phyloP scores from a whole-genome alignment of 2,113 vertebrate genomes.

The Chloebia gouldiae region DNA sequence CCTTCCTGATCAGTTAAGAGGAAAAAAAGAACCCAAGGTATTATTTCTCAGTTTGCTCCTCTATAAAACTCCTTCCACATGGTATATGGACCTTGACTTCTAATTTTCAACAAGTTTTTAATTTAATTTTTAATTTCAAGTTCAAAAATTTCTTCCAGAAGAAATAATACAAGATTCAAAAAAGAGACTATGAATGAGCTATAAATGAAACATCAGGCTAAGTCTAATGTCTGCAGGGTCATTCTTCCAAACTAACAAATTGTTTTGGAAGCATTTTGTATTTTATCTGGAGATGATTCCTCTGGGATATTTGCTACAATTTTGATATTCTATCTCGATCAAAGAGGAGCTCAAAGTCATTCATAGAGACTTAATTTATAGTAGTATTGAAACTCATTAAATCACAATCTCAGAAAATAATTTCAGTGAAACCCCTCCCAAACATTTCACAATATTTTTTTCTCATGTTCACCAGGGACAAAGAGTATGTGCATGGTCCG shows the following conservation, averaged over 20 bases:
- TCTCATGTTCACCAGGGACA: background rate
- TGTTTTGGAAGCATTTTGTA: background rate
- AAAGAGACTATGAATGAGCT: background rate
- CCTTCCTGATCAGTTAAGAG: background rate
- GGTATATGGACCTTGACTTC: background rate
- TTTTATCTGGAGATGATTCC: background rate
- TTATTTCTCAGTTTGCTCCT: background rate
- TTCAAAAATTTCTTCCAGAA: constrained; percentile 41
- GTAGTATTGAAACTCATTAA: background rate
- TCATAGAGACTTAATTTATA: background rate
- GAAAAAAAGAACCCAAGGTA: background rate
- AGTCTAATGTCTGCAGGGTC: constrained; percentile 23
- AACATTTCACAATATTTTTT: background rate
- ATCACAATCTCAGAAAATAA: background rate
- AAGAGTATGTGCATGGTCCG: background rate
- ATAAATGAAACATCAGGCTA: constrained; percentile 14
- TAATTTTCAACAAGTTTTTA: constrained; percentile 37
- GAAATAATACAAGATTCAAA: constrained; percentile 28
- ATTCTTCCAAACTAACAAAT: background rate
- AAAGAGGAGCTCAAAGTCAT: background rate
- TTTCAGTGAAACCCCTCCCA: background rate
- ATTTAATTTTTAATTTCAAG: constrained; percentile 49
- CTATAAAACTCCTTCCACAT: constrained; percentile 18
- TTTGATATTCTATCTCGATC: background rate
- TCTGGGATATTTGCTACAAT: background rate